Base-by-base conservation (phyloP, 1,140 invertebrate genomes). In the Hyposmocoma kahamanoa region DNA sequence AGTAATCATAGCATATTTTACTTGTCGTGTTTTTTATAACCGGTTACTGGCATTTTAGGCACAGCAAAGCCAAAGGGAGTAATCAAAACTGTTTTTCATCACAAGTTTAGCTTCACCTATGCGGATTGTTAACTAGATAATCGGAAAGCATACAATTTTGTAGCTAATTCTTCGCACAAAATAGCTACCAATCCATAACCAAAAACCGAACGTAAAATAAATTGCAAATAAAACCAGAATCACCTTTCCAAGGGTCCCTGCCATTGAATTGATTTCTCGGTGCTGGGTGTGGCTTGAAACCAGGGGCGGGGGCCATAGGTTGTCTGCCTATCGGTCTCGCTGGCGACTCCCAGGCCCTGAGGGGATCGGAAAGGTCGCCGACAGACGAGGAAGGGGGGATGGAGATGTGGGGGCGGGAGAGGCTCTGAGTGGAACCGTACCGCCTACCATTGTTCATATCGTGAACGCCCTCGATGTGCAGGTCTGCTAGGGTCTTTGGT, bases 401-500 rank as follows among this genome's bases (percentile, higher is more conserved):
- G 50, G 59, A 46, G 43, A 49, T 47, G 53, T 59, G 54, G 53
- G 62, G 55, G 6, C 58, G 65, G 64, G 78, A 73, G n/a, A 84
- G 75, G 67, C 75, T 83, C 50, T 74, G 75, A 54, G 67, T 73
- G 73, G 83, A 86, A 68, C 85, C 82, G 73, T 75, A 83, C 64
- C 78, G 79, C 79, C 84, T 84, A 87, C 85, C 85, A 66, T 87
- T 84, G 74, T 78, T 86, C 52, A 85, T 52, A 44, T 84, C 78
- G 69, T 80, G 73, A 43, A 86, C 86, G 56, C 88, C 89, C 66
- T 95, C 94, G 72, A 97, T 92, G 76, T 95, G 91, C 36, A 98
- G 89, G 86, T 98, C 96, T 32, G 93, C 90, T 63, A 97, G 87
- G 44, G 96, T 95, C 89, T 98, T 98, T 54, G 97, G 96, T 69